Conservation (phyloP, 2,113 vertebrate species). For the Burhinus oedicnemus region DNA sequence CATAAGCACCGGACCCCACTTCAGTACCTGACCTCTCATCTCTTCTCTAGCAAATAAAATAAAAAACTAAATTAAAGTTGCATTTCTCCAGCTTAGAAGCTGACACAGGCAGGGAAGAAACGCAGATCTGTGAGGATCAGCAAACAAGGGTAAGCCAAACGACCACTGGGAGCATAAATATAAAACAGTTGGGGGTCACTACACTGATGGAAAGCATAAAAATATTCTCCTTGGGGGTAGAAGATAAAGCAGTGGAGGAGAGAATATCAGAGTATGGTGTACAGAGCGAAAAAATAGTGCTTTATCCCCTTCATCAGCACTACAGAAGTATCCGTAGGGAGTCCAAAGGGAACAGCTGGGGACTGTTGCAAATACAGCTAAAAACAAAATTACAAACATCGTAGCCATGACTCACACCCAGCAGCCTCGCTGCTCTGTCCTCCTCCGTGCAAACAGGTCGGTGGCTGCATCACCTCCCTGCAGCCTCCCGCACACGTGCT, state of each 20-base stretch:
- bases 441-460: neutral
- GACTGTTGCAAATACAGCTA: neutral
- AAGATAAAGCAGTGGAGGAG: neutral
- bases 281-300: neutral
- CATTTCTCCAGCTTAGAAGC: neutral
- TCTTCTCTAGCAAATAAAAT: neutral
- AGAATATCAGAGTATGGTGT: neutral
- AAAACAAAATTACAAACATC: neutral
- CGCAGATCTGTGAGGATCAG: neutral
- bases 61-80: neutral
- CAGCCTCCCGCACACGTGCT: accelerated
- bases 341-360: neutral
- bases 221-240: neutral
- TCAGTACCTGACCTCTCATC: neutral
- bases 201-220: neutral
- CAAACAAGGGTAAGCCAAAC: neutral
- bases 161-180: neutral
- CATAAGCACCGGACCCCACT: neutral
- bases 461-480: neutral
- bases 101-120: neutral
- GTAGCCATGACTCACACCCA: neutral
- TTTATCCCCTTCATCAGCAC: neutral
- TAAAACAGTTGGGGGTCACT: neutral
- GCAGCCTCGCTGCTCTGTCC: neutral
- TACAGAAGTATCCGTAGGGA: neutral